These are phyloP conservation scores for Eupithecia abbreviata DNA, from an alignment of 2,888 invertebrate species.

Conservation along the genomic window DNA sequence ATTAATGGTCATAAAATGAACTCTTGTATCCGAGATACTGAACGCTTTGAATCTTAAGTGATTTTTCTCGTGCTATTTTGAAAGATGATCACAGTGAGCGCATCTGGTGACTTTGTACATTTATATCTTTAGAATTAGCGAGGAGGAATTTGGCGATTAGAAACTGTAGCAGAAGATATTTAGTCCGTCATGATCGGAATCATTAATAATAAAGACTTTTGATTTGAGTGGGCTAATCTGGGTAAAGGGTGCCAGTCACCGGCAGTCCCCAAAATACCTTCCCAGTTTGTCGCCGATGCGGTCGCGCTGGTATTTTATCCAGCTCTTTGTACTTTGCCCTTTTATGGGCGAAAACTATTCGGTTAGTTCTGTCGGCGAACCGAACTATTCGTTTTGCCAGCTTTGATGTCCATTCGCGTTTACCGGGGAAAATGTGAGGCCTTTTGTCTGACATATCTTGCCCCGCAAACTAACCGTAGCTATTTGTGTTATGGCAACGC, in stretches of 20 bases:
- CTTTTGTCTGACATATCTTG: conserved; percentile 36
- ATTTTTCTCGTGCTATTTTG: conserved; percentile 79
- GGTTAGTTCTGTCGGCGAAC: conserved; percentile 72
- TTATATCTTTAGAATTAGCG: conserved; percentile 70
- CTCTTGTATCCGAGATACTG: conserved; percentile 83
- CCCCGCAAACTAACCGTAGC: conserved; percentile 32
- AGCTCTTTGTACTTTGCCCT: conserved; percentile 81
- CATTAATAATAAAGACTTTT: conserved; percentile 83
- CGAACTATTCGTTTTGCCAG: conserved; percentile 70
- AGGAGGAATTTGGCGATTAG: conserved; percentile 71
- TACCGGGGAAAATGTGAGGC: conserved; percentile 38
- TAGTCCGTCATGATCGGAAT: conserved; percentile 79
- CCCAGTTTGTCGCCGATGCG: conserved; percentile 80
- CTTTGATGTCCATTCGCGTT: conserved; percentile 65
- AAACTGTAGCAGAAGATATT: conserved; percentile 73
- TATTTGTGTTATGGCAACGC: conserved; percentile 43
- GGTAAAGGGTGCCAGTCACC: conserved; percentile 75
- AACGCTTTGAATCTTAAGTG: conserved; percentile 80
- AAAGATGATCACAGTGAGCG: conserved; percentile 74
- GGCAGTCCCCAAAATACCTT: conserved; percentile 77
- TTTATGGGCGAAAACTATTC: conserved; percentile 77
- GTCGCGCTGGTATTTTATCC: conserved; percentile 80
- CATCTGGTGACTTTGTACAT: conserved; percentile 79
- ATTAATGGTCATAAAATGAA: conserved; percentile 85
- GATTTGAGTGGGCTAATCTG: conserved; percentile 82